Evolutionary conservation across 2,797 vertebrate species (phyloP), one percentile per base, ranked within the genome.

Genomic region (Arvicola amphibius): DNA sequence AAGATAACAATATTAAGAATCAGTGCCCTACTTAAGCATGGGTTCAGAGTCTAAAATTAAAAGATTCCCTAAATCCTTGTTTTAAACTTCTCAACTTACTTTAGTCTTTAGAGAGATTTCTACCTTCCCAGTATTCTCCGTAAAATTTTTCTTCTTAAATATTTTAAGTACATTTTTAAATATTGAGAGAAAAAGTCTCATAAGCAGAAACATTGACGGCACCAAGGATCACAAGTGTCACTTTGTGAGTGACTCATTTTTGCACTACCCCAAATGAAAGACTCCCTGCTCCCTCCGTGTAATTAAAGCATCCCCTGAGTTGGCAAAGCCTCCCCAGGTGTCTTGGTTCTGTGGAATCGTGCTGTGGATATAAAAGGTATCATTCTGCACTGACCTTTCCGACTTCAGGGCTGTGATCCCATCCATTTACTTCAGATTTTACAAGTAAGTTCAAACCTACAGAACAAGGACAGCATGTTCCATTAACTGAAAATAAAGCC

Each of bases 271-370:
- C 83, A 94, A 85, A 92, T 74, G 85, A 96, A 94, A 91, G 48
- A 46, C 46, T 65, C 37, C 76, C 46, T 78, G 53, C 40, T 78
- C 29, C 48, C 53, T 93, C 40, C 29, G 10, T 74, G 84, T 96
- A 92, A 96, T 95, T 96, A 91, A 95, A 95, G 53, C 90, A 9
- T 32, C 40, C 79, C 74, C 69, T 89, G 65, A 85, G 10, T 96
- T 88, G 61, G 53, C 21, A 76, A 85, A 92, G n/a, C 21, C 46
- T 93, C 59, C 37, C 29, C 32, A 19, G 74, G 83, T 78, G 34
- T 73, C 73, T 76, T 37, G 32, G 71, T 34, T 93, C 83, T 63
- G n/a, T 63, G 25, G n/a, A 85, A 92, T 76, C 13, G 10, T 92
- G n/a, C 40, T 88, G 11, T 87, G 43, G 46, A 71, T 71, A 67